Conservation (phyloP, 2,113 vertebrate species). For the Limanda limanda region DNA sequence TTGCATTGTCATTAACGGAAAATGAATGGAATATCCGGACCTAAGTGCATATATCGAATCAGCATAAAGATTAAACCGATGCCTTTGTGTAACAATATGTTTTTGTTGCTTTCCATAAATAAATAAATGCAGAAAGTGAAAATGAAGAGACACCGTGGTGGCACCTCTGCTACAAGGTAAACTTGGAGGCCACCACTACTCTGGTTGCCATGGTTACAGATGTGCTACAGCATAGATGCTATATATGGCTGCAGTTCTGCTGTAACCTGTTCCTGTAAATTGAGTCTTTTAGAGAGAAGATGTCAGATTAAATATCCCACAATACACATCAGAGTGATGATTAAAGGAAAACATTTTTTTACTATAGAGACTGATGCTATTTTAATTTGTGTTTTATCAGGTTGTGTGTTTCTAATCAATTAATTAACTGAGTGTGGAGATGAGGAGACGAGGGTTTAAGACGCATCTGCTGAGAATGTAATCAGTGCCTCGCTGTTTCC, state of each 20-base stretch:
- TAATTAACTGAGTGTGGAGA: neutral
- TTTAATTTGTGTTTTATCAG: neutral
- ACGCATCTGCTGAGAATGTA: conserved; percentile 40
- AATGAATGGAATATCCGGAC: too few species aligned
- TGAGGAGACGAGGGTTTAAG: conserved; percentile 7
- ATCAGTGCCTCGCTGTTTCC: conserved; percentile 58
- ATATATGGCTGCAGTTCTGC: neutral
- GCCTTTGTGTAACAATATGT: too few species aligned
- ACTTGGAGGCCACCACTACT: neutral
- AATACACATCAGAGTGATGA: too few species aligned
- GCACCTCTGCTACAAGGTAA: neutral
- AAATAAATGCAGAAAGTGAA: neutral
- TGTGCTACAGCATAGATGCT: neutral
- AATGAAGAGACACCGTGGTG: neutral
- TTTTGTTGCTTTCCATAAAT: neutral
- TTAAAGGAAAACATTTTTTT: too few species aligned
- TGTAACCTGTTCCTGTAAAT: neutral
- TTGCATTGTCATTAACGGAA: too few species aligned
- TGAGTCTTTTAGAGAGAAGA: too few species aligned
- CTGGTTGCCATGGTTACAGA: conserved; percentile 31
- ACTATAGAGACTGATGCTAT: neutral
- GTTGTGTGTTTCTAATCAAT: neutral
- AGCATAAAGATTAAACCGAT: too few species aligned
- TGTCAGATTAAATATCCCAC: neutral
- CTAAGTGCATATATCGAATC: too few species aligned